phyloP scores from a whole-genome alignment of 2,113 vertebrate genomes.

The Phaethornis superciliosus region DNA sequence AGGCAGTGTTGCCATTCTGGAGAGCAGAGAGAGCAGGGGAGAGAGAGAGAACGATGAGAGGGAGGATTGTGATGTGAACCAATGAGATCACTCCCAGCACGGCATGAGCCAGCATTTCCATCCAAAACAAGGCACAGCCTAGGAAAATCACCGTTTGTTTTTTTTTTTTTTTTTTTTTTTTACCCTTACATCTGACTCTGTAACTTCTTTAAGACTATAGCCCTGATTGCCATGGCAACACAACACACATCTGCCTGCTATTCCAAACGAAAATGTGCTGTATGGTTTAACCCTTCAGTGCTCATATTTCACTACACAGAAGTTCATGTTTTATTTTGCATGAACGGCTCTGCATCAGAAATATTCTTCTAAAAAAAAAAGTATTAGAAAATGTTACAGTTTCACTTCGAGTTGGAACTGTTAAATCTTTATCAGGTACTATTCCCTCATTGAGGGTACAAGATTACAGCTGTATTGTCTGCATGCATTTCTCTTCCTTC shows the following conservation, averaged over 20 bases:
- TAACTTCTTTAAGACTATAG: constrained; percentile 76
- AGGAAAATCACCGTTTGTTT: constrained; percentile 70
- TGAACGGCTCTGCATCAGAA: neutral
- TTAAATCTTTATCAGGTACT: neutral
- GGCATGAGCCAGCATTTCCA: constrained; percentile 81
- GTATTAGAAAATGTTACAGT: neutral
- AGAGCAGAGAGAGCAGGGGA: constrained; percentile 27
- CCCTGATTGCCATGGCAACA: constrained; percentile 79
- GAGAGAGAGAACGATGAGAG: constrained; percentile 31
- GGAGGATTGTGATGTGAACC: constrained; percentile 66
- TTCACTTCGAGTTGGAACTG: neutral
- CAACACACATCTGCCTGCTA: constrained; percentile 79
- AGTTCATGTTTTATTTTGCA: neutral
- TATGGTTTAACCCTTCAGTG: constrained; percentile 69
- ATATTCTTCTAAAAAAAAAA: neutral
- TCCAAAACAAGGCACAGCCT: constrained; percentile 78
- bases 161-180: neutral
- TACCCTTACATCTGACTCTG: constrained; percentile 73
- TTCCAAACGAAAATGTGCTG: constrained; percentile 44
- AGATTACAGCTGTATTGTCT: neutral
- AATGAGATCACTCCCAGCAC: constrained; percentile 74
- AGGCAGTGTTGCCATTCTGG: constrained; percentile 97
- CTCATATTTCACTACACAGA: neutral
- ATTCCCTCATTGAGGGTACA: neutral
- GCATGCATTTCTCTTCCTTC: neutral